Conservation (phyloP, 2,113 vertebrate species). For the Nettapus auritus region DNA sequence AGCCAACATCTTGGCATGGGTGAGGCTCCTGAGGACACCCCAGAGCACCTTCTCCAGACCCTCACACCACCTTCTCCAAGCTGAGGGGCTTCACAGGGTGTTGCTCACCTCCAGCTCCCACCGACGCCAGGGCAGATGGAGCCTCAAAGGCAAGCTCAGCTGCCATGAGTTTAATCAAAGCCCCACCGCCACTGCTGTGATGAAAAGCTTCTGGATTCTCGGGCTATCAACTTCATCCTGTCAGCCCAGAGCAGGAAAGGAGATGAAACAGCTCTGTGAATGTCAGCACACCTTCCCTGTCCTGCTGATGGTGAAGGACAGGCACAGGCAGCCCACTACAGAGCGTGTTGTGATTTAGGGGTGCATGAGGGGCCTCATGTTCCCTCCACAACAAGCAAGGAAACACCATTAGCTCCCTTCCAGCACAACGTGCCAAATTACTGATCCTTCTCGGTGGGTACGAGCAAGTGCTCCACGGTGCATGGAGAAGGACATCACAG, state of each 20-base stretch:
- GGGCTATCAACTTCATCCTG: not conserved
- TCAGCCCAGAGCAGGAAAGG: not conserved
- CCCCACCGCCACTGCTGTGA: not conserved
- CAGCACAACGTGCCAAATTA: not conserved
- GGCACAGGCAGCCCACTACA: not conserved
- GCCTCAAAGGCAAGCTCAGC: not conserved
- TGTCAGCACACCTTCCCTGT: not conserved
- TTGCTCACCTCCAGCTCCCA: not conserved
- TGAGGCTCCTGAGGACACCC: not conserved
- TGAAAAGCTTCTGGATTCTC: not conserved
- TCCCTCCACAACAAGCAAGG: not conserved
- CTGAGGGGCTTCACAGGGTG: not conserved
- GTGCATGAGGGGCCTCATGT: not conserved
- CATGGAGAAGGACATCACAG: not conserved
- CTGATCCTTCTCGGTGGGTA: not conserved
- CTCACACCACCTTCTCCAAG: not conserved
- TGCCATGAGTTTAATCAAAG: not conserved
- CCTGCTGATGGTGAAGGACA: not conserved
- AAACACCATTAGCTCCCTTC: rapidly evolving
- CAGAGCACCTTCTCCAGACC: not conserved
- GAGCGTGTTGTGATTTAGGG: not conserved
- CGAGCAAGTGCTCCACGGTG: not conserved
- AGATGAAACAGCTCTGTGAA: rapidly evolving
- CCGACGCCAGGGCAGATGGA: rapidly evolving
- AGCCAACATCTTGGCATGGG: rapidly evolving